Conservation (phyloP, 2,797 vertebrate genomes). For the Rhabdomys pumilio region DNA sequence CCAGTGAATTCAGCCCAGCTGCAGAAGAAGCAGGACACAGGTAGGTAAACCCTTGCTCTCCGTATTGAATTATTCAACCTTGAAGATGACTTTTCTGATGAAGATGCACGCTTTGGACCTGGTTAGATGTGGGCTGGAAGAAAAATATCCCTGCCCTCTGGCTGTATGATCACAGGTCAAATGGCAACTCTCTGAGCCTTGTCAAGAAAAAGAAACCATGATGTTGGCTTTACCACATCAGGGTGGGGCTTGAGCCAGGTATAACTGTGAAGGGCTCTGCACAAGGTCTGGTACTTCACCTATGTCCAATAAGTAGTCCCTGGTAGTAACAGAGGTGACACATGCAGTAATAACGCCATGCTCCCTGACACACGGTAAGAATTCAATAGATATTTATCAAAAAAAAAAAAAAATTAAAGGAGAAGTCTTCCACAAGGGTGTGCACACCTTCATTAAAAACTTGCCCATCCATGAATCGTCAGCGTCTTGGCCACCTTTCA, state of each 20-base stretch:
- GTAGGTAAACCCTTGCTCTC: not conserved
- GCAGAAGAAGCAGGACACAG: not conserved
- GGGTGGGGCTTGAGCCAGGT: not conserved
- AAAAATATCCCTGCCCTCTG: not conserved
- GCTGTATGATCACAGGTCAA: not conserved
- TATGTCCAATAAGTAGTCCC: not conserved
- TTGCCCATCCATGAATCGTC: not conserved
- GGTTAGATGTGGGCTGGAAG: not conserved
- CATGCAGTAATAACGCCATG: not conserved
- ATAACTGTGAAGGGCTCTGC: not conserved
- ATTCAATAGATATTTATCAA: not conserved
- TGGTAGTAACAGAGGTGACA: too few relatives aligned
- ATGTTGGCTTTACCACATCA: fast-evolving
- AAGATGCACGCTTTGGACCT: not conserved
- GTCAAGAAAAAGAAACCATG: not conserved
- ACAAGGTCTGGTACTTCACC: not conserved
- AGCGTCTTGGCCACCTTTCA: conserved; percentile 16
- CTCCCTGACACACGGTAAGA: not conserved
- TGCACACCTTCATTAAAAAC: not conserved
- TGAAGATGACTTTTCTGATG: not conserved
- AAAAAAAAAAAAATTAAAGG: not conserved
- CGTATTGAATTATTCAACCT: not conserved
- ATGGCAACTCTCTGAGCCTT: not conserved
- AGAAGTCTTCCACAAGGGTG: not conserved
- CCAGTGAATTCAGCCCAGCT: not conserved